These are phyloP conservation scores for Spongia lamella DNA, from an alignment of 37 sponge, comb jelly and placozoan species.

Conservation along the genomic window DNA sequence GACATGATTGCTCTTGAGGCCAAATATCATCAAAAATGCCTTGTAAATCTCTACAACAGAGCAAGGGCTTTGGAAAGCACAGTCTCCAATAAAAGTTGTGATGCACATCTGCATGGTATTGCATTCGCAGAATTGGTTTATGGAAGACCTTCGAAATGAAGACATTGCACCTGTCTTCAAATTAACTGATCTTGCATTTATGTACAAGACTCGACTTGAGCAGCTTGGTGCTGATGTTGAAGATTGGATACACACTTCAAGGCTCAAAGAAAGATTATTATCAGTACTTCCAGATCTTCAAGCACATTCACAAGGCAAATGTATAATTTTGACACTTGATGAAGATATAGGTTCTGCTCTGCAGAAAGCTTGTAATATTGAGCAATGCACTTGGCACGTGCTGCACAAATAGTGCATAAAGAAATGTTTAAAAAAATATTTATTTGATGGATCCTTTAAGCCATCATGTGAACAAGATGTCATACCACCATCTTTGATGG, in stretches of 20 bases:
- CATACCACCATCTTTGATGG: slow-evolving; percentile 18
- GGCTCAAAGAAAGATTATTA: slow-evolving; percentile 14
- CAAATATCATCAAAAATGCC: slow-evolving; percentile 33
- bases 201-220: slow-evolving; percentile 12
- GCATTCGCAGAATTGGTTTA: slow-evolving; percentile 7
- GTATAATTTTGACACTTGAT: slow-evolving; percentile 22
- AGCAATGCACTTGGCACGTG: slow-evolving; percentile 39
- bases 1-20: slow-evolving; percentile 30
- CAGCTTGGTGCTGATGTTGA: too few species aligned
- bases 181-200: slow-evolving; percentile 4
- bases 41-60: slow-evolving; percentile 18
- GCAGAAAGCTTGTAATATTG: slow-evolving; percentile 31
- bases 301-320: slow-evolving; percentile 5
- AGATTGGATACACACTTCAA: slow-evolving; percentile 1
- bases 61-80: slow-evolving; percentile 31
- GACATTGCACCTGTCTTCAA: slow-evolving; percentile 11
- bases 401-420: slow-evolving; percentile 23
- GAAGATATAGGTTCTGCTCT: slow-evolving; percentile 37
- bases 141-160: too few species aligned
- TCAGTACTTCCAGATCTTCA: slow-evolving; percentile 15
- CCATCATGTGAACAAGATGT: not conserved
- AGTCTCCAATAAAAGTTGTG: too few species aligned
- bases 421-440: too few species aligned
- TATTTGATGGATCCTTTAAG: slow-evolving; percentile 12
- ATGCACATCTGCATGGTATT: slow-evolving; percentile 6